Conservation (phyloP, 2,888 invertebrate genomes). For the Hemaris fuciformis region DNA sequence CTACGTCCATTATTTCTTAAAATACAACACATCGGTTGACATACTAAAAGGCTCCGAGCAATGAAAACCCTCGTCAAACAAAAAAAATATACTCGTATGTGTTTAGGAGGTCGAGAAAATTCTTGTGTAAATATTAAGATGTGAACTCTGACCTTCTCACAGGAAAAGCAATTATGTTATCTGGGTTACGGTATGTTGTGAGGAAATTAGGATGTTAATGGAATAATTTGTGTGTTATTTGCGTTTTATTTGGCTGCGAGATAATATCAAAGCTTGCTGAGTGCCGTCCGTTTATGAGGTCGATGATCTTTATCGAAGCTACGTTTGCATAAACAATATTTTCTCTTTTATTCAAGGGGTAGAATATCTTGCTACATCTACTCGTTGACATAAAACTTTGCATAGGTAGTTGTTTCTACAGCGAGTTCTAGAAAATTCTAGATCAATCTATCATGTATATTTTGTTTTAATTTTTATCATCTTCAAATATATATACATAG, state of each 20-base stretch:
- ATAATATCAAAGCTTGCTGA: background rate
- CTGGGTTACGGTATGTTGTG: background rate
- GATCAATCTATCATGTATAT: no score
- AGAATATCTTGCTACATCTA: no score
- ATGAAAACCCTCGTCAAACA: background rate
- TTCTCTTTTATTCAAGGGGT: background rate
- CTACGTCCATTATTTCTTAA: background rate
- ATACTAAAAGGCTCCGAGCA: background rate
- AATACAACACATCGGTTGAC: background rate
- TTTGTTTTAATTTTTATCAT: background rate
- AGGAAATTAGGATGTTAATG: background rate
- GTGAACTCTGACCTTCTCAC: background rate
- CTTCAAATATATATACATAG: background rate
- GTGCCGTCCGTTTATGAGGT: background rate
- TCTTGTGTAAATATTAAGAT: background rate
- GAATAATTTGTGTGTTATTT: background rate
- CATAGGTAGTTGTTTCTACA: no score
- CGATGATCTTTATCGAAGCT: background rate
- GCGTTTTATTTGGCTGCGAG: background rate
- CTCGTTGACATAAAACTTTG: no score
- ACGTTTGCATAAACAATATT: background rate
- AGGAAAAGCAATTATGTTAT: conserved; percentile 8
- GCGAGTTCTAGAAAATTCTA: no score
- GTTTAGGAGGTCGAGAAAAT: background rate
- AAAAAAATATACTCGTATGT: background rate